Base-by-base conservation (phyloP, 2,113 vertebrate species). In the Oncorhynchus nerka region DNA sequence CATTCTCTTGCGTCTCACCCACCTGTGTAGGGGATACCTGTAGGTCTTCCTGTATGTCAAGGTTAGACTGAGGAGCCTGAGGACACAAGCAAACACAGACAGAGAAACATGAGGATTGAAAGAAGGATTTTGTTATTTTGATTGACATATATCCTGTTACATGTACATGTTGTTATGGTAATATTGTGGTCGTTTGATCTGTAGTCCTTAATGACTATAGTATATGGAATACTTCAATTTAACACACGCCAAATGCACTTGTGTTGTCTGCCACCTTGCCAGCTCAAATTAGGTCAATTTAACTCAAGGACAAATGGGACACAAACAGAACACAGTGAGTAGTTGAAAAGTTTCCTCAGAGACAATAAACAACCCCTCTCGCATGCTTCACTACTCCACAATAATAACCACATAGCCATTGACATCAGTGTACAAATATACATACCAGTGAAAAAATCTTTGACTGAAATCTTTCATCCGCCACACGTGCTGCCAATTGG, bases 301-400 rank as follows among this genome's bases (percentile, higher is more conserved):
- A 90, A 86, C 89, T 65, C 89, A 90, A 91, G 87, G 88, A 82
- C 89, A 86, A 72, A 79, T 64, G 70, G 70, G 78, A 78, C 83
- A 82, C 70, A 75, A 73, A 71, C 71, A 85, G 22, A 69, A 4
- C 67, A 45, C 39, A 22, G 59, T 62, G 64, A 77, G 26, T 28
- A 48, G n/a, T 49, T 61, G 15, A 28, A 62, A 48, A 9, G 61
- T 6, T 61, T 74, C 19, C 59, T n/a, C 59, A 62, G 59, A 22
- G n/a, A 62, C 59, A 3, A n/a, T 24, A 62, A 62, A 62, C 19
- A 22, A 20, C n/a, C 59, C n/a, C 19, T 62, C 8, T 13, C 1
- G 22, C 64, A 66, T 66, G 64, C 61, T 64, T 26, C 2, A 22
- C n/a, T 11, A 62, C n/a, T 19, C 59, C n/a, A 62, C 59, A n/a